phyloP scores from a whole-genome alignment of 2,113 vertebrate genomes.

The Etheostoma cragini region DNA sequence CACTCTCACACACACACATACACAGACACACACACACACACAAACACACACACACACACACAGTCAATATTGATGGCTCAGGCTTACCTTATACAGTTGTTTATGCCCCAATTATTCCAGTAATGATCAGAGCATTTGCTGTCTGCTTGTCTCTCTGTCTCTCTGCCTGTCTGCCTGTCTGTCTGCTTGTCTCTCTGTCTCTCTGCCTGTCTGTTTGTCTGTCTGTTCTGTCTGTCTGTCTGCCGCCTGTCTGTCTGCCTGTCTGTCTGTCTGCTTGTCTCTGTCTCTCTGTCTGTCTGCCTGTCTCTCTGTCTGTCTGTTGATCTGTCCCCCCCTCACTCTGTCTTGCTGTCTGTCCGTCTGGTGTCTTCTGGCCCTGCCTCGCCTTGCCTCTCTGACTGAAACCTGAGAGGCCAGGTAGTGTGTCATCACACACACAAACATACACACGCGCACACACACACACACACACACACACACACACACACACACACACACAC shows the following conservation, averaged over 20 bases:
- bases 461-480: background rate
- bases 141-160: background rate
- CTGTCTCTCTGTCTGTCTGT: constrained; percentile 17
- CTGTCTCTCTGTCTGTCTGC: constrained; percentile 38
- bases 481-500: background rate
- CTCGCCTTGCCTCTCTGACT: constrained; percentile 35
- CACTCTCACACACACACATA: constrained; percentile 8
- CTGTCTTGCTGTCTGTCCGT: constrained; percentile 31
- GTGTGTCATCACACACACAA: constrained; percentile 46
- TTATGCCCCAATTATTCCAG: constrained; percentile 27
- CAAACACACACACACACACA: constrained; percentile 11
- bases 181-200: constrained; percentile 17
- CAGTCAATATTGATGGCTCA: background rate
- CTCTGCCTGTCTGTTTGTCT: background rate
- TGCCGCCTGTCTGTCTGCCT: constrained; percentile 20
- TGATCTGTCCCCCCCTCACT: background rate
- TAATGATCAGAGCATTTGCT: constrained; percentile 13
- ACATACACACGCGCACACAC: background rate
- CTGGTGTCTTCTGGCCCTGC: constrained; percentile 36
- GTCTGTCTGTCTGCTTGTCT: constrained; percentile 27
- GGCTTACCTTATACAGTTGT: constrained; percentile 49
- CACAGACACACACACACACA: constrained; percentile 6
- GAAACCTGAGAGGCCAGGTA: constrained; percentile 73
- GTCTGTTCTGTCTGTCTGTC: constrained; percentile 6
- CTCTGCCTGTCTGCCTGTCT: background rate